Evolutionary conservation across 2,888 invertebrate genomes (phyloP).

Genomic region (Epirrita christyi): DNA sequence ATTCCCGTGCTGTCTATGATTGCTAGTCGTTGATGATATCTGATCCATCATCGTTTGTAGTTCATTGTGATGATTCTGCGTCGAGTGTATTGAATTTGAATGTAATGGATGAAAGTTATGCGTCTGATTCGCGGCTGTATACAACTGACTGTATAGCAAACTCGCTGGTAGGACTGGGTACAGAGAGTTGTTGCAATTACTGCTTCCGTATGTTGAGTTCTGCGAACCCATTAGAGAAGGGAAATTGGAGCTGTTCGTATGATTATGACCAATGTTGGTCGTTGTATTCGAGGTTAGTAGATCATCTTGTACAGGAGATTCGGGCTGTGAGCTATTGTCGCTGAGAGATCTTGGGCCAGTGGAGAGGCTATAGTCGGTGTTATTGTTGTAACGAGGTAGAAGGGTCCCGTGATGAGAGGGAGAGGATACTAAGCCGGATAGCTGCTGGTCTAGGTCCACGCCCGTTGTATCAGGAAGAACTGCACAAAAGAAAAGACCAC

Average conservation of each 20-base stretch:
- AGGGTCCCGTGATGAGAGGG: constrained; percentile 85
- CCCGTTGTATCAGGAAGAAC: constrained; percentile 92
- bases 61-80: constrained; percentile 88
- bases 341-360: constrained; percentile 91
- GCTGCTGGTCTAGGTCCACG: constrained; percentile 89
- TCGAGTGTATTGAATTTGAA: constrained; percentile 86
- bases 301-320: constrained; percentile 93
- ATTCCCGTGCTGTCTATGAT: constrained; percentile 75
- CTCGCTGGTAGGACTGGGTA: constrained; percentile 93
- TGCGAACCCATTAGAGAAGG: constrained; percentile 87
- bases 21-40: constrained; percentile 87
- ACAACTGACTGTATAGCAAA: constrained; percentile 92
- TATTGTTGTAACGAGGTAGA: constrained; percentile 88
- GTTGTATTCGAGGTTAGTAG: constrained; percentile 86
- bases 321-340: constrained; percentile 93
- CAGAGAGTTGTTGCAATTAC: constrained; percentile 89
- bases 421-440: constrained; percentile 86
- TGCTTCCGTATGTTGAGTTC: constrained; percentile 83
- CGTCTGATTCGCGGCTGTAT: constrained; percentile 91
- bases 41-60: constrained; percentile 91
- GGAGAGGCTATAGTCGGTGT: constrained; percentile 87
- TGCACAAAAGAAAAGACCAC: constrained; percentile 58
- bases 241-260: constrained; percentile 86
- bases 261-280: constrained; percentile 85
- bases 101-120: constrained; percentile 90